phyloP scores from a whole-genome alignment of 1,140 invertebrate species.

The Drosophila pseudoananassae region DNA sequence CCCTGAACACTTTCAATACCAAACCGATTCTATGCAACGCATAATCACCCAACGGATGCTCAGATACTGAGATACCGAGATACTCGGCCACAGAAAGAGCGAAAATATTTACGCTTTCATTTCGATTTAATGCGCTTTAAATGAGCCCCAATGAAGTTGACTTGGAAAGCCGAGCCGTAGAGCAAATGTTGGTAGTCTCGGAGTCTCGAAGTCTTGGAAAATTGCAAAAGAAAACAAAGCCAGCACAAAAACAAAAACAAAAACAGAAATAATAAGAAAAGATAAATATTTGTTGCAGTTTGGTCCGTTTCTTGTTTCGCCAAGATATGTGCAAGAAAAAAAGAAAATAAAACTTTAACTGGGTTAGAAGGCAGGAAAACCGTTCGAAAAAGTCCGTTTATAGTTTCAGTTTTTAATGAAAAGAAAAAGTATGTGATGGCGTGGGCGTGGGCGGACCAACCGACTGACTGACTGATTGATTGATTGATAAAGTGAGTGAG shows the following conservation, averaged over 20 bases:
- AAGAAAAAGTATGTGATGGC: slow-evolving; percentile 8
- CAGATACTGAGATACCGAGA: slow-evolving; percentile 37
- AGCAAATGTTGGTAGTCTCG: not conserved
- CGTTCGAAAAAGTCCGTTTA: slow-evolving; percentile 12
- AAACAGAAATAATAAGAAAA: slow-evolving; percentile 55
- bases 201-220: slow-evolving; percentile 25
- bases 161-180: slow-evolving; percentile 38
- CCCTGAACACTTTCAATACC: slow-evolving; percentile 35
- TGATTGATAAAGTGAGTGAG: slow-evolving; percentile 50
- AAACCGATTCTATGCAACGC: slow-evolving; percentile 53
- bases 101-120: slow-evolving; percentile 80
- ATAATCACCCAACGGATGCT: slow-evolving; percentile 51
- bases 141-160: slow-evolving; percentile 43
- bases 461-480: slow-evolving; percentile 68
- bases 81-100: slow-evolving; percentile 17
- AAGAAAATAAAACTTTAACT: slow-evolving; percentile 42
- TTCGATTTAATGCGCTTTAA: slow-evolving; percentile 79
- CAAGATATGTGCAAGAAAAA: slow-evolving; percentile 23
- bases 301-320: slow-evolving; percentile 34
- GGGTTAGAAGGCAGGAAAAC: slow-evolving; percentile 59
- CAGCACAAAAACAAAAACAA: slow-evolving; percentile 20
- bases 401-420: slow-evolving; percentile 2
- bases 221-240: slow-evolving; percentile 57
- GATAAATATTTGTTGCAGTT: slow-evolving; percentile 71
- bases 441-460: slow-evolving; percentile 35